Evolutionary conservation across 2,888 invertebrate genomes (phyloP).

Genomic region (Teinopalpus imperialis): DNA sequence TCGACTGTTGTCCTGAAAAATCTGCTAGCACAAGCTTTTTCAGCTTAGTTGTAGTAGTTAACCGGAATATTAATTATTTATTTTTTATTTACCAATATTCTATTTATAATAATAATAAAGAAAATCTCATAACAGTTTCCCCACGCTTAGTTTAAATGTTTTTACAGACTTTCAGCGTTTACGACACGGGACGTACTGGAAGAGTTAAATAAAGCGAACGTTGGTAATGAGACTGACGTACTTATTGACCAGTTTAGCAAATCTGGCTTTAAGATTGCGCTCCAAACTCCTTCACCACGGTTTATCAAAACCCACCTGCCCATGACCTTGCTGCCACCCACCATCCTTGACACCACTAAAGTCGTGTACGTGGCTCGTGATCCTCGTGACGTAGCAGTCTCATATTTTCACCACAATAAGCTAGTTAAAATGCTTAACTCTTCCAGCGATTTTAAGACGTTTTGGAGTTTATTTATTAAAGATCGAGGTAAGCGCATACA

Average conservation of each 20-base stretch:
- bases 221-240: background rate
- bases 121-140: too few relatives aligned
- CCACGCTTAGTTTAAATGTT: too few relatives aligned
- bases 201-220: background rate
- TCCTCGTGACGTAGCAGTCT: slow-evolving; percentile 90
- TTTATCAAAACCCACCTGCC: slow-evolving; percentile 84
- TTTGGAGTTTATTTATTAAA: slow-evolving; percentile 83
- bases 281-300: slow-evolving; percentile 37
- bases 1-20: too few relatives aligned
- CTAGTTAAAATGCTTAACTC: slow-evolving; percentile 75
- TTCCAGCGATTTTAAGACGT: slow-evolving; percentile 81
- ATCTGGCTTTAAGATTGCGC: background rate
- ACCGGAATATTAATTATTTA: too few relatives aligned
- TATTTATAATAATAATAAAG: too few relatives aligned
- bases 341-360: slow-evolving; percentile 74
- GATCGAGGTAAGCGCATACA: slow-evolving; percentile 76
- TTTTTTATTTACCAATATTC: too few relatives aligned
- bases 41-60: too few relatives aligned
- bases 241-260: background rate
- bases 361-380: slow-evolving; percentile 88
- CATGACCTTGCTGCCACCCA: slow-evolving; percentile 84
- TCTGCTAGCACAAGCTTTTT: too few relatives aligned
- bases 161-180: slow-evolving; percentile 17
- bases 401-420: slow-evolving; percentile 76
- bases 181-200: slow-evolving; percentile 1